phyloP scores from a whole-genome alignment of 2,113 vertebrate species.

The Rostratula benghalensis region DNA sequence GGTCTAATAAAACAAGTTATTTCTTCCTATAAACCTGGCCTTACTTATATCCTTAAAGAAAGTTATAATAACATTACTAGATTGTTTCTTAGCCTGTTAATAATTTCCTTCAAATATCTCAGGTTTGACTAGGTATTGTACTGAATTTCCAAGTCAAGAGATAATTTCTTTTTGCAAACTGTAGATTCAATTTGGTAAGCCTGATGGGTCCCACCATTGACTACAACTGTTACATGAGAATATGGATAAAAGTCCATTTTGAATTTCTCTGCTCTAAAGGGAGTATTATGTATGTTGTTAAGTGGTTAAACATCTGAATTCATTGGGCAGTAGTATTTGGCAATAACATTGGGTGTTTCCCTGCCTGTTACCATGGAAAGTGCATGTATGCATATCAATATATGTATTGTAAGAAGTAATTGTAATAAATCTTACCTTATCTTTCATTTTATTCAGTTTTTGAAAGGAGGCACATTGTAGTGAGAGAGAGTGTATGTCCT shows the following conservation, averaged over 20 bases:
- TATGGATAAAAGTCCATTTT: not conserved
- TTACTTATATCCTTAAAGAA: not conserved
- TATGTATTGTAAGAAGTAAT: not conserved
- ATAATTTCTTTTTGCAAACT: not conserved
- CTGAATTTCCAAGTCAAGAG: not conserved
- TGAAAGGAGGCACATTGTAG: not conserved
- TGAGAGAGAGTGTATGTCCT: not conserved
- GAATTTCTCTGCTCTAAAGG: not conserved
- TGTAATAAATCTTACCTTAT: not conserved
- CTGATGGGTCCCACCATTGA: not conserved
- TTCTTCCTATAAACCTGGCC: not conserved
- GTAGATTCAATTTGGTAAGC: not conserved
- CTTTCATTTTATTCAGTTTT: constrained; percentile 1
- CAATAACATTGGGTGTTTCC: not conserved
- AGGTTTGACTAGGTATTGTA: not conserved
- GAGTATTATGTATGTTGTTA: not conserved
- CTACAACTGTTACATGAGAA: not conserved
- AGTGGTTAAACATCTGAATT: not conserved
- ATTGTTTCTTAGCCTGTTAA: not conserved
- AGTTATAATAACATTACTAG: not conserved
- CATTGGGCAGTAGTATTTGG: not conserved
- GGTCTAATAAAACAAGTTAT: not conserved
- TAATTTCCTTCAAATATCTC: not conserved
- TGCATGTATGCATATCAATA: not conserved
- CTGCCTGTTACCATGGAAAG: not conserved